These are phyloP conservation scores for Tenthredo livida DNA, from an alignment of 2,888 invertebrate genomes.

Conservation along the genomic window DNA sequence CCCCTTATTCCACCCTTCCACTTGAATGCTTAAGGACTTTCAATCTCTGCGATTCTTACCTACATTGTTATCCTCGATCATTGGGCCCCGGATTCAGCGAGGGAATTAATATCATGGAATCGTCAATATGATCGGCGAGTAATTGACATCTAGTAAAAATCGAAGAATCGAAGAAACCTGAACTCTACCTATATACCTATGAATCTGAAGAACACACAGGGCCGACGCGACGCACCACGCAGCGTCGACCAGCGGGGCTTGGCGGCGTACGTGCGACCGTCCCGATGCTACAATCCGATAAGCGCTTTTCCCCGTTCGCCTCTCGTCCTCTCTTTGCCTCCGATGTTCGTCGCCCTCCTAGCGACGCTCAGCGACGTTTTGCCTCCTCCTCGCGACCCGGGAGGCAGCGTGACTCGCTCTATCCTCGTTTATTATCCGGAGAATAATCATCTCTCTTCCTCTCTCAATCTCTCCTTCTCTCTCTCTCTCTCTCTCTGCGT, in stretches of 20 bases:
- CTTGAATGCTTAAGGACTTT: not conserved
- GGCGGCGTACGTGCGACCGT: constrained; percentile 70
- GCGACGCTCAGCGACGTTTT: constrained; percentile 46
- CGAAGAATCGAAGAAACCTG: not conserved
- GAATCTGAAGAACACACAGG: not conserved
- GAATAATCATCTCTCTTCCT: not conserved
- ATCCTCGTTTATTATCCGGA: not conserved
- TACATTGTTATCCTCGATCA: not conserved
- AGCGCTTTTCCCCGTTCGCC: constrained; percentile 52
- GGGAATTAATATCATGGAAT: not conserved
- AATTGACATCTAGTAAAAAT: not conserved
- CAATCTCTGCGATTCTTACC: not conserved
- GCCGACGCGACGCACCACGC: not conserved
- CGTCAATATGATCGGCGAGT: not conserved
- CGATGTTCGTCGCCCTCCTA: constrained; percentile 55
- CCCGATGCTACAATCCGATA: constrained; percentile 72
- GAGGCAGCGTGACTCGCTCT: constrained; percentile 42
- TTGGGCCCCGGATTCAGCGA: not conserved
- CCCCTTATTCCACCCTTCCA: constrained; percentile 2
- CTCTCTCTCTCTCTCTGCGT: not conserved
- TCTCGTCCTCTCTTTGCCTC: constrained; percentile 38
- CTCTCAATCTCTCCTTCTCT: not conserved
- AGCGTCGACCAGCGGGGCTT: constrained; percentile 26
- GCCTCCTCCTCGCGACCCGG: constrained; percentile 46
- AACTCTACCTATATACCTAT: not conserved